phyloP scores from a whole-genome alignment of 2,113 vertebrate species.

The Carassius carassius region DNA sequence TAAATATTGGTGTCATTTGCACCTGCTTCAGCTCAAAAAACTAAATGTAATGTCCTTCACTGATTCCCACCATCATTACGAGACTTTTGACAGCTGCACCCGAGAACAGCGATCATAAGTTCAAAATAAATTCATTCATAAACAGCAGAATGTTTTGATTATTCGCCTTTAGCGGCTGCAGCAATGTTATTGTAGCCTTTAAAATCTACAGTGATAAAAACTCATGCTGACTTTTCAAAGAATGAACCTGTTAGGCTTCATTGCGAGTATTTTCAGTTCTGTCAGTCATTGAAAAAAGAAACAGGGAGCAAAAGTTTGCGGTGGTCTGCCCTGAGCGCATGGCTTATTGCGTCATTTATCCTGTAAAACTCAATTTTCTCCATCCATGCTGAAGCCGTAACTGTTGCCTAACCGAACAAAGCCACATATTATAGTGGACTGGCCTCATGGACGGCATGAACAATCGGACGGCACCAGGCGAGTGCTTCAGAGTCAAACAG shows the following conservation, averaged over 20 bases:
- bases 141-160: conserved; percentile 21
- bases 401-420: conserved; percentile 75
- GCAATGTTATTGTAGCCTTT: not conserved
- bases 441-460: conserved; percentile 65
- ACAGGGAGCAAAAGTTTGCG: conserved; percentile 16
- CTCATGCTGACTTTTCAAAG: conserved; percentile 45
- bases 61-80: not conserved
- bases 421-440: conserved; percentile 35
- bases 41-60: not conserved
- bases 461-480: conserved; percentile 40
- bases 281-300: conserved; percentile 34
- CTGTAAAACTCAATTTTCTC: conserved; percentile 48
- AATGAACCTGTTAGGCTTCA: conserved; percentile 11
- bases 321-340: not conserved
- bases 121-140: not conserved
- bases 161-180: not conserved
- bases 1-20: not conserved
- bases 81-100: not conserved
- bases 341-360: conserved; percentile 43
- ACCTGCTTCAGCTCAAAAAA: conserved; percentile 10
- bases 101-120: not conserved
- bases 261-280: conserved; percentile 22
- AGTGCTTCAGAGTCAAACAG: not conserved
- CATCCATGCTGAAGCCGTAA: conserved; percentile 37
- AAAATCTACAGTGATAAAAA: conserved; percentile 18